Conservation (phyloP, 2,797 vertebrate genomes). For the Gallirallus australis region DNA sequence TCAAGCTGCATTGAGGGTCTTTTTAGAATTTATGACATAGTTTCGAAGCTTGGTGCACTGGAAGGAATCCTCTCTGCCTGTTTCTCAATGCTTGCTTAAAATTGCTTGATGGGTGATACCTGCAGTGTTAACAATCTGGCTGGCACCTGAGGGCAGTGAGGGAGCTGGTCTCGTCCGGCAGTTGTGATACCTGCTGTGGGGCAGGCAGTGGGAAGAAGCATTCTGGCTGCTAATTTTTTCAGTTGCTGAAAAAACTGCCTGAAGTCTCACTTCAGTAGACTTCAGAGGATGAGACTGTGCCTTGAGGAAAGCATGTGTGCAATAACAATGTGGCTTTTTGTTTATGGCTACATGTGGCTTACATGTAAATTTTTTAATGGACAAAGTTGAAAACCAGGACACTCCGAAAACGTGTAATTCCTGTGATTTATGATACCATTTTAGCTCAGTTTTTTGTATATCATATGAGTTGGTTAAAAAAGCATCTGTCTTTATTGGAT, state of each 20-base stretch:
- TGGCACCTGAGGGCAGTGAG: neutral
- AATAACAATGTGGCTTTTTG: neutral
- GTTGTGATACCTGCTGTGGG: neutral
- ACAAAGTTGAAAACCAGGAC: conserved; percentile 1
- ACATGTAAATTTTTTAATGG: conserved; percentile 1
- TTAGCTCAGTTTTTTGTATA: neutral
- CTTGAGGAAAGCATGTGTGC: conserved; percentile 27
- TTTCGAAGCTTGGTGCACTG: neutral
- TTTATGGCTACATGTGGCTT: conserved; percentile 31
- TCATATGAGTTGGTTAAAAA: neutral
- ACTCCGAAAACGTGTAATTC: neutral
- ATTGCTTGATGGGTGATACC: neutral
- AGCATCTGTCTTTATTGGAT: neutral
- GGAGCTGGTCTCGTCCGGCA: neutral
- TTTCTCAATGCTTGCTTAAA: neutral
- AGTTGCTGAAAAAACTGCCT: conserved; percentile 33
- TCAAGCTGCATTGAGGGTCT: neutral
- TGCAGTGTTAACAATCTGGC: neutral
- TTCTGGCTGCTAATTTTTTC: conserved; percentile 12
- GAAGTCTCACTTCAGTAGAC: neutral
- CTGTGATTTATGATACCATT: neutral
- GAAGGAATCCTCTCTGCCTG: neutral
- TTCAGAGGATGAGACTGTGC: neutral
- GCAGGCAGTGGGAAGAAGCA: neutral
- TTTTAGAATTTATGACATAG: neutral